A percentile compares a stretch with the other conserved stretches of the same genome.
Conservation (phyloP, 2,113 vertebrate species). For the Lethenteron camtschaticum region DNA sequence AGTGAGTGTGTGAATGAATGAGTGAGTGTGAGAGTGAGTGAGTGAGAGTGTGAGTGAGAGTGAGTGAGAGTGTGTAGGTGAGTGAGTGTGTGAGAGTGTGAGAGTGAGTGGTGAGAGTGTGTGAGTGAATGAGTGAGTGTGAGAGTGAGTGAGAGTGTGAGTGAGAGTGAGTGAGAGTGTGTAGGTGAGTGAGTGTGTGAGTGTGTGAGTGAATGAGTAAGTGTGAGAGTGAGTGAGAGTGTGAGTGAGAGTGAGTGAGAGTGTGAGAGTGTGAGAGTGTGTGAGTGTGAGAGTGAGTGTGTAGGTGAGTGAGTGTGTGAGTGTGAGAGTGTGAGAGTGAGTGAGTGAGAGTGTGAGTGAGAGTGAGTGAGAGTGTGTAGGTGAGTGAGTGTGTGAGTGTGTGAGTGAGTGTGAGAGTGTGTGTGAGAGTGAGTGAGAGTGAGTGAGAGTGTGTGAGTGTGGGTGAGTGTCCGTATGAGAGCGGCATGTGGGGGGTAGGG, state of each 20-base stretch:
- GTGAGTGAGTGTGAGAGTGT: not conserved
- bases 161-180: not conserved
- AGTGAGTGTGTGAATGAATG: no score
- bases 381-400: not conserved
- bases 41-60: no score
- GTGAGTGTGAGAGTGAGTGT: not conserved
- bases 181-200: not conserved
- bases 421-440: not conserved
- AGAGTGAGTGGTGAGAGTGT: no score
- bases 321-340: not conserved
- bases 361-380: no score
- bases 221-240: not conserved
- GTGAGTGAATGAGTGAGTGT: not conserved
- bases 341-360: not conserved
- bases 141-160: no score
- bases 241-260: not conserved
- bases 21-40: no score
- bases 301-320: not conserved
- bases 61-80: no score
- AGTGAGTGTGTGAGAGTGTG: no score
- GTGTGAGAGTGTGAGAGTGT: slow-evolving; percentile 1
- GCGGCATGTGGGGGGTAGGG: not conserved
- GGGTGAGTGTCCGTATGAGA: not conserved
- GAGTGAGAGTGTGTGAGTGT: not conserved
- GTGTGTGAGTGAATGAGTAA: not conserved